Percentiles rank a stretch among this genome's conserved stretches.
These are phyloP conservation scores for Macropus fuliginosus DNA, from an alignment of 2,797 vertebrate species.

Conservation along the genomic window DNA sequence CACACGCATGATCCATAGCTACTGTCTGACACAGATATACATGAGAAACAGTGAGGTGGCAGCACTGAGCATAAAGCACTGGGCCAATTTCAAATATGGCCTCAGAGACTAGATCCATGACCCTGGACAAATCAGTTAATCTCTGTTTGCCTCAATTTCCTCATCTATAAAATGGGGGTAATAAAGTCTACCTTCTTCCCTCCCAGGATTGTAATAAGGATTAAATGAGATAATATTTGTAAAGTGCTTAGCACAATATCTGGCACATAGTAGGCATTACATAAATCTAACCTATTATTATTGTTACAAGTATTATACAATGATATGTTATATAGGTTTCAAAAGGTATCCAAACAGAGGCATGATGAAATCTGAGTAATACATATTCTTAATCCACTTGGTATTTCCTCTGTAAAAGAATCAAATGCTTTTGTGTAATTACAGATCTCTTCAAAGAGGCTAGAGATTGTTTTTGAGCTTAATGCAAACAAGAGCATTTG, in stretches of 20 bases:
- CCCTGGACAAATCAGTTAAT: not conserved
- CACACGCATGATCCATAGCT: not conserved
- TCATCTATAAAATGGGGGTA: not conserved
- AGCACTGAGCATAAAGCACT: not conserved
- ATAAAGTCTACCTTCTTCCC: not conserved
- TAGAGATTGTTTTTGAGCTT: not conserved
- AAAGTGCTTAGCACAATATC: too few relatives aligned
- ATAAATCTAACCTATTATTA: not conserved
- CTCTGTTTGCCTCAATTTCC: not conserved
- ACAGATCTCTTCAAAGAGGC: not conserved
- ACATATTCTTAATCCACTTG: not conserved
- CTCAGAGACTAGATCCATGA: not conserved
- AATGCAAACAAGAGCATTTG: not conserved
- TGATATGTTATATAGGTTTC: not conserved
- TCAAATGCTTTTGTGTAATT: not conserved
- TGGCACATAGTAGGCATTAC: too few relatives aligned
- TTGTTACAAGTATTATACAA: not conserved
- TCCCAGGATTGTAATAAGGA: not conserved
- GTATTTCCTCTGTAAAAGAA: not conserved
- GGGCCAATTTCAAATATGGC: not conserved
- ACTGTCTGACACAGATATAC: not conserved
- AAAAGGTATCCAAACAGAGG: not conserved
- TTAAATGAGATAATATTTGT: not conserved
- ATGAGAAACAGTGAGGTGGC: not conserved
- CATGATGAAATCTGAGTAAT: not conserved